phyloP scores from a whole-genome alignment of 2,113 vertebrate species.

The Burhinus bistriatus region DNA sequence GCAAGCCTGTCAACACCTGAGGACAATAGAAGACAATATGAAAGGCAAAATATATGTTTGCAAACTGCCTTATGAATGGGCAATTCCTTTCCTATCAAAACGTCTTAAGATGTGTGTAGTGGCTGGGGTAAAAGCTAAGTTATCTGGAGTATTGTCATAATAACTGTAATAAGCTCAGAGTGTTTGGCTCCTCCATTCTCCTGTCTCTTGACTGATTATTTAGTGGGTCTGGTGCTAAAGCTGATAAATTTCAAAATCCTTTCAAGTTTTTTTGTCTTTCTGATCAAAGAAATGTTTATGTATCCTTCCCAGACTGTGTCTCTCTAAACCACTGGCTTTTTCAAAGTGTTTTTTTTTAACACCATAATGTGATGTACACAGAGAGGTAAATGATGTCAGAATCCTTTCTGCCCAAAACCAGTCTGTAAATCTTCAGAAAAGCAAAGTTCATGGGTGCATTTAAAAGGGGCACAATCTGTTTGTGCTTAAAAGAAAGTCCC shows the following conservation, averaged over 20 bases:
- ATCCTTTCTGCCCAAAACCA: constrained; percentile 43
- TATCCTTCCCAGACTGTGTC: background rate
- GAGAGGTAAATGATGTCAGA: constrained; percentile 6
- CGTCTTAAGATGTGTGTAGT: background rate
- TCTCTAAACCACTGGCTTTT: background rate
- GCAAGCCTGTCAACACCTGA: background rate
- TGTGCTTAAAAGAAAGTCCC: constrained; percentile 64
- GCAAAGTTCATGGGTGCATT: constrained; percentile 68
- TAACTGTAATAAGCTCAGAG: background rate
- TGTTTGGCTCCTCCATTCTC: background rate
- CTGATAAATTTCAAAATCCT: constrained; percentile 29
- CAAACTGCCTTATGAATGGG: background rate
- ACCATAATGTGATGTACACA: constrained; percentile 44
- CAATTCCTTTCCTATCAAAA: background rate
- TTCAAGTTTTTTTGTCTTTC: constrained; percentile 12
- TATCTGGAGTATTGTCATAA: background rate
- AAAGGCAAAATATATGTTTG: background rate
- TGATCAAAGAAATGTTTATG: constrained; percentile 41
- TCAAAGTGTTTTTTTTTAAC: background rate
- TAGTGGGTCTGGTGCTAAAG: background rate
- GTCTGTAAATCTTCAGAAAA: constrained; percentile 45
- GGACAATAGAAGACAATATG: background rate
- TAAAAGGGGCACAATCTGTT: constrained; percentile 68
- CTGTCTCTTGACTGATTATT: background rate
- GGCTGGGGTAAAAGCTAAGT: background rate